Evolutionary conservation across 2,113 vertebrate species (phyloP), one percentile per base, ranked within the genome.

Genomic region (Uropsilus gracilis): DNA sequence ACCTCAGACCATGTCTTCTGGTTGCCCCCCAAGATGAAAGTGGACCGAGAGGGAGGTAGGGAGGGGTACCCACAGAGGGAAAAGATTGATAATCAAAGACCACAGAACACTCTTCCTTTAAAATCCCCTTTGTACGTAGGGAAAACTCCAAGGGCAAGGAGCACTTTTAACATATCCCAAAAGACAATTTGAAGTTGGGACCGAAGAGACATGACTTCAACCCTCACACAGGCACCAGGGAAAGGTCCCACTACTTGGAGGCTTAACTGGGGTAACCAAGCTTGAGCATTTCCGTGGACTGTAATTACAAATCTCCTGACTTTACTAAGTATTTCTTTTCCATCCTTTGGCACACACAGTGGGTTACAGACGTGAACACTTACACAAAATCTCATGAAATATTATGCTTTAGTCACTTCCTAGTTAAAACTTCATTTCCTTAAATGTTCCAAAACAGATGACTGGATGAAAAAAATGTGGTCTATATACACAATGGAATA

Each of bases 391-490:
- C 80, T 30, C 42, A 32, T 84, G 69, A 95, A 91, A 85, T 42
- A 96, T 90, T 87, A 96, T 90, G 87, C 89, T 86, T 97, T 96
- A 94, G 89, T 95, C 86, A 97, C 91, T 95, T 94, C 68, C 72
- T 95, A 78, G 94, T 96, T 96, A 97, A 96, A 96, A 24, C 94
- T 88, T 97, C 84, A 77, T 96, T 94, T 42, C n/a, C n/a, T n/a
- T n/a, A n/a, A n/a, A n/a, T n/a, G n/a, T n/a, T n/a, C n/a, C n/a
- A n/a, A n/a, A n/a, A n/a, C n/a, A n/a, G n/a, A n/a, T n/a, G n/a
- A n/a, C n/a, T n/a, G n/a, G n/a, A n/a, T n/a, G n/a, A n/a, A n/a
- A n/a, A n/a, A n/a, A n/a, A n/a, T n/a, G n/a, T n/a, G n/a, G n/a
- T n/a, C n/a, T n/a, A n/a, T n/a, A n/a, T n/a, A n/a, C n/a, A n/a